Percentiles rank a stretch among this genome's conserved stretches.
phyloP scores from a whole-genome alignment of 1,140 invertebrate genomes.

The Heliconius hewitsoni region DNA sequence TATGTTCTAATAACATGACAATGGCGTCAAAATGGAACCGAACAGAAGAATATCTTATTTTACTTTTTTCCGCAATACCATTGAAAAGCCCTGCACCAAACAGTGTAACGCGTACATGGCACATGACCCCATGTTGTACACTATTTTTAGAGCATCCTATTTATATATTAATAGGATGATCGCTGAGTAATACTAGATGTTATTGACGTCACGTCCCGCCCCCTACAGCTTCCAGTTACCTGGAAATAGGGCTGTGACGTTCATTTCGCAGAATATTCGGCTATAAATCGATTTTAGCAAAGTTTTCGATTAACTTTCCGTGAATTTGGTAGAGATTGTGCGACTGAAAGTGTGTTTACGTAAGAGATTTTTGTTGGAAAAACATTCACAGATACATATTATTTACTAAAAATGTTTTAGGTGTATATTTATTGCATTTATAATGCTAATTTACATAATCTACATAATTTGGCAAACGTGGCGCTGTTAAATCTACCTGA shows the following conservation, averaged over 20 bases:
- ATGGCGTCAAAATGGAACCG: too few species aligned
- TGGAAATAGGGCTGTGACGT: constrained; percentile 4
- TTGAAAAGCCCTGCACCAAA: background rate
- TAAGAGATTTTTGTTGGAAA: background rate
- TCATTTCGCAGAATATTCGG: background rate
- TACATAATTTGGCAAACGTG: too few species aligned
- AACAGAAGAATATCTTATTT: background rate
- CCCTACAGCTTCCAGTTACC: constrained; percentile 3
- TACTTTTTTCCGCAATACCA: background rate
- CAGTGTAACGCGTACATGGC: background rate
- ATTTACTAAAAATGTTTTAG: background rate
- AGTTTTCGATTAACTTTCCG: background rate
- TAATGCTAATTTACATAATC: too few species aligned
- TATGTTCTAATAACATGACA: too few species aligned
- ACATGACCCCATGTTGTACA: background rate
- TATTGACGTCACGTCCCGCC: constrained; percentile 19
- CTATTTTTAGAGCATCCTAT: constrained; percentile 42
- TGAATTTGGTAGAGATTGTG: background rate
- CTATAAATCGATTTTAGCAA: constrained; percentile 2
- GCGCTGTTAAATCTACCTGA: too few species aligned
- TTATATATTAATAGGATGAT: constrained; percentile 39
- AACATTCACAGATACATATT: background rate
- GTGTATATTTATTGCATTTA: too few species aligned
- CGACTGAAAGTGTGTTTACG: background rate
- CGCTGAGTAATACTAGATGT: constrained; percentile 16